Conservation (phyloP, 2,888 invertebrate genomes). For the Syrphus vitripennis region DNA sequence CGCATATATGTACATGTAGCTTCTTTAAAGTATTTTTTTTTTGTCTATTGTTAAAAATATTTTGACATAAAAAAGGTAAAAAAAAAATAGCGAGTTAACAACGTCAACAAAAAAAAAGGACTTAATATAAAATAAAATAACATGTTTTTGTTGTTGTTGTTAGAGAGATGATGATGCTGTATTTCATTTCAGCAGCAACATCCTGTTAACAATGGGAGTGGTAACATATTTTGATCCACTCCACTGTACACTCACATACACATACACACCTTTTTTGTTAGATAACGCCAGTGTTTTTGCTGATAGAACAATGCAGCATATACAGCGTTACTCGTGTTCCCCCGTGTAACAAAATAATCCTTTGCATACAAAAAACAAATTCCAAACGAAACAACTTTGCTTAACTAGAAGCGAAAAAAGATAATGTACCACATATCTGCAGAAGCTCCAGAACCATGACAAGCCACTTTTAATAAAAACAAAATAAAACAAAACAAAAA, state of each 20-base stretch:
- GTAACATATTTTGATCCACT: slow-evolving; percentile 69
- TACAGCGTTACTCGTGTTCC: slow-evolving; percentile 7
- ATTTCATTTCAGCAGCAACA: slow-evolving; percentile 49
- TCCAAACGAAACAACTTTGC: slow-evolving; percentile 18
- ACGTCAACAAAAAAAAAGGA: neutral
- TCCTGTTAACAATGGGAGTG: slow-evolving; percentile 64
- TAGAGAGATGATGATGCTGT: slow-evolving; percentile 25
- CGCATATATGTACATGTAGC: neutral
- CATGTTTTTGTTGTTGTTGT: neutral
- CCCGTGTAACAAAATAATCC: slow-evolving; percentile 52
- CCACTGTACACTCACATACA: slow-evolving; percentile 9
- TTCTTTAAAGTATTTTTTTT: slow-evolving; percentile 8
- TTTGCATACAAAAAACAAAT: slow-evolving; percentile 22
- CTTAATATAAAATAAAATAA: slow-evolving; percentile 5
- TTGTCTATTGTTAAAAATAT: slow-evolving; percentile 10
- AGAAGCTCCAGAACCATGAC: slow-evolving; percentile 26
- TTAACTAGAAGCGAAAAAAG: slow-evolving; percentile 32
- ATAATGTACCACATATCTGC: slow-evolving; percentile 4
- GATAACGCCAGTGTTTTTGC: slow-evolving; percentile 18
- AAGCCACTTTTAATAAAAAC: slow-evolving; percentile 16
- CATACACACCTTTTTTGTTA: slow-evolving; percentile 40
- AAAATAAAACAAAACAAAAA: neutral
- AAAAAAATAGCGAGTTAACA: slow-evolving; percentile 41
- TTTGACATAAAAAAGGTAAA: slow-evolving; percentile 41
- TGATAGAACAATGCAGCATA: slow-evolving; percentile 43